phyloP scores from a whole-genome alignment of 2,888 invertebrate genomes.

The Drosophila paramelanica region DNA sequence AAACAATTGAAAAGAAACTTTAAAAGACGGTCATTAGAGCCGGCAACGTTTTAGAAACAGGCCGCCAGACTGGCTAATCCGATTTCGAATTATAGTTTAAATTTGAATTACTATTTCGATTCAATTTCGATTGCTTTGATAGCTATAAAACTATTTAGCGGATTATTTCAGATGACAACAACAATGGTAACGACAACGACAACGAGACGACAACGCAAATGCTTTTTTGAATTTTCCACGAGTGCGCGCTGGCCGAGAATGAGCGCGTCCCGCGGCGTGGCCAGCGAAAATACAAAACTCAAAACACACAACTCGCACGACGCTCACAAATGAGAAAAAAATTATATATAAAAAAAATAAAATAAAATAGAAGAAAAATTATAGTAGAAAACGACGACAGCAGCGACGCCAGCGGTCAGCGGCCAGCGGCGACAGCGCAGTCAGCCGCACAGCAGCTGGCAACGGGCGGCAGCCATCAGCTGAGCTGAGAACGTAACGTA shows the following conservation, averaged over 20 bases:
- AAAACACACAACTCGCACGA: slow-evolving; percentile 57
- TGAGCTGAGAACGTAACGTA: slow-evolving; percentile 64
- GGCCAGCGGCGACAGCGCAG: slow-evolving; percentile 2
- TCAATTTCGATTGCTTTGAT: slow-evolving; percentile 11
- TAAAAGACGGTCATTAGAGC: slow-evolving; percentile 15
- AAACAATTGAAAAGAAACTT: slow-evolving; percentile 22
- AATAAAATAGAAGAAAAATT: slow-evolving; percentile 35
- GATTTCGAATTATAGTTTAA: slow-evolving; percentile 1
- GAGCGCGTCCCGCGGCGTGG: slow-evolving; percentile 75
- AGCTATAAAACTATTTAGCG: slow-evolving; percentile 18
- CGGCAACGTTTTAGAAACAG: slow-evolving; percentile 5
- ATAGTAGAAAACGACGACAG: slow-evolving; percentile 31
- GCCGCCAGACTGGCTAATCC: slow-evolving; percentile 10
- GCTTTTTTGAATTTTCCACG: slow-evolving; percentile 69
- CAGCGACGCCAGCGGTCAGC: slow-evolving; percentile 9
- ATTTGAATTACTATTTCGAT: not conserved
- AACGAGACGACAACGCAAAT: slow-evolving; percentile 22
- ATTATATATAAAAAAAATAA: too few species aligned
- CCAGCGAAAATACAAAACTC: slow-evolving; percentile 66
- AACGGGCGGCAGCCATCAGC: slow-evolving; percentile 44
- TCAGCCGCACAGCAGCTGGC: slow-evolving; percentile 25
- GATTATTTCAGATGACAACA: slow-evolving; percentile 21
- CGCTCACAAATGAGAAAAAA: slow-evolving; percentile 54
- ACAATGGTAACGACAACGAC: slow-evolving; percentile 9
- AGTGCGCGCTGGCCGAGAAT: slow-evolving; percentile 70